These are phyloP conservation scores for Mustelus asterias DNA, from an alignment of 2,113 vertebrate genomes.

Conservation along the genomic window DNA sequence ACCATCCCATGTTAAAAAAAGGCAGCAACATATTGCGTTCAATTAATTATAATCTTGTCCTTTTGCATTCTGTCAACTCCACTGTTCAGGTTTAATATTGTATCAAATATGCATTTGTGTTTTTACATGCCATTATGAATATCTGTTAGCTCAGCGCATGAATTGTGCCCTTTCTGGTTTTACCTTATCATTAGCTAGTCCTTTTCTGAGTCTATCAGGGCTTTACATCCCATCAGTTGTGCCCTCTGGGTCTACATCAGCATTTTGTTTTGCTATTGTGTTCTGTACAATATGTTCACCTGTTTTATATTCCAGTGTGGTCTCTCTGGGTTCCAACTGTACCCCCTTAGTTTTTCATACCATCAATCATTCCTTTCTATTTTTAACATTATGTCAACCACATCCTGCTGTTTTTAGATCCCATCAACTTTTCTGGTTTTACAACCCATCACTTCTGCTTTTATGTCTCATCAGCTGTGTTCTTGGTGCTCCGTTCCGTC, in stretches of 20 bases:
- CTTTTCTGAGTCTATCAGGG: not conserved
- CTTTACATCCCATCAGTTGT: not conserved
- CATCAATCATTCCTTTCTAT: not conserved
- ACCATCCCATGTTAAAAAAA: not conserved
- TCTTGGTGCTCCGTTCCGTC: not conserved
- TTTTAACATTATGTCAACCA: not conserved
- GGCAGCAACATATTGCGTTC: not conserved
- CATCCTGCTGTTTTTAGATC: not conserved
- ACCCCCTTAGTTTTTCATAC: not conserved
- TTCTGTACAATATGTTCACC: not conserved
- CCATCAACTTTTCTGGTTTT: constrained; percentile 1
- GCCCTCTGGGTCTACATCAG: not conserved
- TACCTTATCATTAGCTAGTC: not conserved
- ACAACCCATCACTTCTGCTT: not conserved
- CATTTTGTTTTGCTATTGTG: not conserved
- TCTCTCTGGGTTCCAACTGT: not conserved
- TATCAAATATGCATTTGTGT: not conserved
- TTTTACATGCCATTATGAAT: not conserved
- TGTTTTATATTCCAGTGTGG: not conserved
- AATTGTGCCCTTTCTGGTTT: not conserved
- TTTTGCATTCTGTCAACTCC: not conserved
- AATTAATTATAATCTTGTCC: not conserved
- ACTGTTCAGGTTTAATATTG: not conserved
- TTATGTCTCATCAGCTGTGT: not conserved
- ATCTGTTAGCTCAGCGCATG: not conserved